Evolutionary conservation across 2,888 invertebrate genomes (phyloP).

Genomic region (Leptinotarsa tumamoca): DNA sequence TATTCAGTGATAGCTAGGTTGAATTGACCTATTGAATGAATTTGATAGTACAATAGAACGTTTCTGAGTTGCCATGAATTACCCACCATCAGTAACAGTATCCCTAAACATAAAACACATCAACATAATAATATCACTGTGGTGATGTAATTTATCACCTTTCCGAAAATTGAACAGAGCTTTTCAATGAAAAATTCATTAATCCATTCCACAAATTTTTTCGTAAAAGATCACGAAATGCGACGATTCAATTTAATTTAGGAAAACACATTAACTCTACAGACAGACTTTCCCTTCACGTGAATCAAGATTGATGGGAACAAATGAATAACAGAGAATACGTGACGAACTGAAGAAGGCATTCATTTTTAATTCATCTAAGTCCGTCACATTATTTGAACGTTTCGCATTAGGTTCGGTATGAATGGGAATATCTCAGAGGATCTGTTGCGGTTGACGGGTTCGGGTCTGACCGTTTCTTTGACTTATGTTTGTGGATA

Average conservation of each 20-base stretch:
- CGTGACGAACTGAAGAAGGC: slow-evolving; percentile 35
- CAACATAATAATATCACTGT: neutral
- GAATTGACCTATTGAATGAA: too few relatives aligned
- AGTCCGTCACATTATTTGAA: slow-evolving; percentile 34
- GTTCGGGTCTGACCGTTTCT: slow-evolving; percentile 2
- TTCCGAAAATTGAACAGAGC: neutral
- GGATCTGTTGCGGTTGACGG: slow-evolving; percentile 11
- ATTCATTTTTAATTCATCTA: slow-evolving; percentile 38
- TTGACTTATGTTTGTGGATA: neutral
- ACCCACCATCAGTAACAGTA: neutral
- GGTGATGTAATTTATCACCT: neutral
- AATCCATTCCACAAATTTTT: slow-evolving; percentile 26
- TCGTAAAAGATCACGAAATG: slow-evolving; percentile 28
- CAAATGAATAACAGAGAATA: slow-evolving; percentile 40
- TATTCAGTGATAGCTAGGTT: too few relatives aligned
- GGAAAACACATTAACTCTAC: slow-evolving; percentile 36
- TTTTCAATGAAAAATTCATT: slow-evolving; percentile 16
- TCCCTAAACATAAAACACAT: neutral
- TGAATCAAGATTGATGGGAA: slow-evolving; percentile 40
- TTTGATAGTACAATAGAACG: too few relatives aligned
- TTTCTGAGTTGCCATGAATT: neutral
- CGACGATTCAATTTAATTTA: slow-evolving; percentile 38
- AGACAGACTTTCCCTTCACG: slow-evolving; percentile 31
- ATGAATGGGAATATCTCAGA: neutral
- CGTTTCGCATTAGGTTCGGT: slow-evolving; percentile 8